A percentile compares a stretch with the other conserved stretches of the same genome.
Conservation (phyloP, 2,113 vertebrate species). For the Salvelinus sp. region DNA sequence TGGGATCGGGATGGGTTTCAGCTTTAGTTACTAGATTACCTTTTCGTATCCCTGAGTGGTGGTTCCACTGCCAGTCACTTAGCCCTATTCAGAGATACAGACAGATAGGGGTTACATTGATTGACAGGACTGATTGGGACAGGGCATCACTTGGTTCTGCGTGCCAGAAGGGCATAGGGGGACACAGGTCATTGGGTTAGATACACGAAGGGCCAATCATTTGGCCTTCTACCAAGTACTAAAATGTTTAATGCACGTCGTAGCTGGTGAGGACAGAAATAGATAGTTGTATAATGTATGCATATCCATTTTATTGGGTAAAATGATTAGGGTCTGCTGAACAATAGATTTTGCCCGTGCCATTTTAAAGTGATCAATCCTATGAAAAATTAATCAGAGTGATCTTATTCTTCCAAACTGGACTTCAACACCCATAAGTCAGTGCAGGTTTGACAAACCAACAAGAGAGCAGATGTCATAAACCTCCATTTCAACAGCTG, state of each 20-base stretch:
- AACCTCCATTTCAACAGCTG: neutral
- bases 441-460: neutral
- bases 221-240: neutral
- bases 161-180: neutral
- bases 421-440: neutral
- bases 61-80: conserved; percentile 76
- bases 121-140: conserved; percentile 15
- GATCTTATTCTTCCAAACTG: neutral
- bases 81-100: conserved; percentile 74
- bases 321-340: neutral
- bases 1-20: conserved; percentile 28
- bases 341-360: neutral
- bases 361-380: neutral
- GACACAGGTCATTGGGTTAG: neutral
- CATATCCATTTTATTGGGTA: too few relatives aligned
- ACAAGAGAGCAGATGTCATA: neutral
- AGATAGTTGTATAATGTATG: too few relatives aligned
- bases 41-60: conserved; percentile 72
- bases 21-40: conserved; percentile 68
- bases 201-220: neutral
- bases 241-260: neutral
- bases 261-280: too few relatives aligned
- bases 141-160: conserved; percentile 29
- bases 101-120: conserved; percentile 68
- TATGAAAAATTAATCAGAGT: neutral